Base-by-base conservation (phyloP, 2,888 invertebrate genomes). In the Tipula confusa region DNA sequence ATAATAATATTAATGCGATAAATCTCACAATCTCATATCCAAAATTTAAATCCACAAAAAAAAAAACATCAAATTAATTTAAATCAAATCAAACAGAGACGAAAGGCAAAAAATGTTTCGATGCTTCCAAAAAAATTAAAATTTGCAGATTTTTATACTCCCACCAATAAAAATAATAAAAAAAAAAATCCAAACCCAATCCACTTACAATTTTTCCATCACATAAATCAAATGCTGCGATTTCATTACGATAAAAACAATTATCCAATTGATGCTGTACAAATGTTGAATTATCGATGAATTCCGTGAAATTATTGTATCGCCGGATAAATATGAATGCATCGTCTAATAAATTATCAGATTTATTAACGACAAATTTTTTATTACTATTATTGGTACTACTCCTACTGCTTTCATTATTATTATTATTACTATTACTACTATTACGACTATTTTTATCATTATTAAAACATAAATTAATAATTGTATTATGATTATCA, bases 201-300 rank as follows among this genome's bases (percentile, higher is more conserved):
- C 4, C n/a, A 87, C 87, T 87, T 86, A 89, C 89, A 88, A 88
- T 87, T 85, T 87, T 87, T 82, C 87, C 87, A 85, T 89, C 89
- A 84, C 90, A 90, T 84, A 90, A 86, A 86, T 90, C 89, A 85
- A 90, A 87, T 83, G 90, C 89, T 85, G 90, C 88, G 85, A 88
- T 88, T 83, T 88, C 87, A 86, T 88, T 89, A 84, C 88, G 88
- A 85, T 90, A 90, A 85, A 89, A 89, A 85, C 90, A 90, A 82
- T 87, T 87, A 85, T 88, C 88, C 85, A 88, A 87, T 84, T 87
- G 87, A 84, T 87, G 86, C 82, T 88, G 87, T 86, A 89, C 85
- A 86, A 88, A 87, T 85, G 88, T 87, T 84, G 89, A 89, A 85
- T 89, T 87, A 85, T 88, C 88, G 85, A 89, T 87, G 84, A 90